phyloP scores from a whole-genome alignment of 35 echinoderm and acorn worm genomes.

The Lytechinus variegatus region DNA sequence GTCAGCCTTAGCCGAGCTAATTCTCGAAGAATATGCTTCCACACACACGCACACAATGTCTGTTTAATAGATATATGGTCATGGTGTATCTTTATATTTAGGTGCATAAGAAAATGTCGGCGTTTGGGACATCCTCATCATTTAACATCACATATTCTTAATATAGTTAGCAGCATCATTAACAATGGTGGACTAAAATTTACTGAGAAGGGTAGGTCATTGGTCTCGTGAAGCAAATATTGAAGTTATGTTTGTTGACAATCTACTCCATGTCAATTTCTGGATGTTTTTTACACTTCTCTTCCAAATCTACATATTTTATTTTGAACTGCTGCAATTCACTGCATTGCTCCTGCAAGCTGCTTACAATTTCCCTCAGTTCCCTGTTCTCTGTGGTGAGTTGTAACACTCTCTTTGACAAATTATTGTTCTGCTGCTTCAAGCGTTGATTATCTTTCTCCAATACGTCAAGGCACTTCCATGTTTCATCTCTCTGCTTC shows the following conservation, averaged over 20 bases:
- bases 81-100: too few species aligned
- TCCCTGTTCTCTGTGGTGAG: background rate
- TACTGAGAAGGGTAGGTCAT: too few species aligned
- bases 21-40: too few species aligned
- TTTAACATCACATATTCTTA: too few species aligned
- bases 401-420: background rate
- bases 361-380: background rate
- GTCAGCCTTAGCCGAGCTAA: too few species aligned
- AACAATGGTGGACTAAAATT: too few species aligned
- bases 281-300: background rate
- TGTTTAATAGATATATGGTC: too few species aligned
- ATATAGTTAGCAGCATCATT: too few species aligned
- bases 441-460: background rate
- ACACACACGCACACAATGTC: too few species aligned
- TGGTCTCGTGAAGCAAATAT: background rate
- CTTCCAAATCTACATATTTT: background rate
- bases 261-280: background rate
- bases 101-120: too few species aligned
- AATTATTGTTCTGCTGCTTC: background rate
- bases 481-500: background rate
- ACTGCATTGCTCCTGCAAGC: background rate
- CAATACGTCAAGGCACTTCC: background rate
- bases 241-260: background rate
- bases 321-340: background rate
- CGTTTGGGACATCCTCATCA: too few species aligned